A percentile compares a stretch with the other conserved stretches of the same genome.
These are phyloP conservation scores for Diadumene lineata DNA, from an alignment of 92 coral and sea anemone species.

Conservation along the genomic window DNA sequence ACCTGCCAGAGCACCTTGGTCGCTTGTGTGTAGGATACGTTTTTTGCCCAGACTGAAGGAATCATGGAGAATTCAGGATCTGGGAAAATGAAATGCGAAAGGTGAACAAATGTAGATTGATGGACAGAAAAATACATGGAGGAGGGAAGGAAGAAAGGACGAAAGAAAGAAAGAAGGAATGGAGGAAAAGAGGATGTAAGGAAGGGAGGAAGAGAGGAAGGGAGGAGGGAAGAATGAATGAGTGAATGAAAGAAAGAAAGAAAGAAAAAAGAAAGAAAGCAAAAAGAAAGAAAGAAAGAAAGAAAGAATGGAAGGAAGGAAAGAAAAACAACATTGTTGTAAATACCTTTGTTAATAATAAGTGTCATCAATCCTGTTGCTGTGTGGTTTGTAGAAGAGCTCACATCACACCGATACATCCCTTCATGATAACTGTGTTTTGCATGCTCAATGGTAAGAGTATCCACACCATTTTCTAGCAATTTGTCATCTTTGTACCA, in stretches of 20 bases:
- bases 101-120: background rate
- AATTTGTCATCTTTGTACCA: constrained; percentile 61
- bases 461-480: constrained; percentile 18
- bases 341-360: constrained; percentile 54
- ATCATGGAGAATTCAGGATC: constrained; percentile 45
- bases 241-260: background rate
- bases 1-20: constrained; percentile 62
- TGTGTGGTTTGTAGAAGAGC: constrained; percentile 22
- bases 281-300: background rate
- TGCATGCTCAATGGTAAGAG: constrained; percentile 25
- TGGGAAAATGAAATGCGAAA: background rate
- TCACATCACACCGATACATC: constrained; percentile 51
- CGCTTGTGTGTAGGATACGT: constrained; percentile 44
- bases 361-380: constrained; percentile 45
- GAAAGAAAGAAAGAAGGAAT: background rate
- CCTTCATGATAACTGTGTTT: constrained; percentile 60
- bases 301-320: background rate
- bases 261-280: background rate
- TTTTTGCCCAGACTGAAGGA: constrained; percentile 59
- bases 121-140: background rate
- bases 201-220: background rate
- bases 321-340: background rate
- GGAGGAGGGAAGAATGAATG: background rate
- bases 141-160: background rate
- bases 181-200: background rate